Percentiles rank a stretch among this genome's conserved stretches.
phyloP scores from a whole-genome alignment of 2,113 vertebrate species.

The Carassius auratus region DNA sequence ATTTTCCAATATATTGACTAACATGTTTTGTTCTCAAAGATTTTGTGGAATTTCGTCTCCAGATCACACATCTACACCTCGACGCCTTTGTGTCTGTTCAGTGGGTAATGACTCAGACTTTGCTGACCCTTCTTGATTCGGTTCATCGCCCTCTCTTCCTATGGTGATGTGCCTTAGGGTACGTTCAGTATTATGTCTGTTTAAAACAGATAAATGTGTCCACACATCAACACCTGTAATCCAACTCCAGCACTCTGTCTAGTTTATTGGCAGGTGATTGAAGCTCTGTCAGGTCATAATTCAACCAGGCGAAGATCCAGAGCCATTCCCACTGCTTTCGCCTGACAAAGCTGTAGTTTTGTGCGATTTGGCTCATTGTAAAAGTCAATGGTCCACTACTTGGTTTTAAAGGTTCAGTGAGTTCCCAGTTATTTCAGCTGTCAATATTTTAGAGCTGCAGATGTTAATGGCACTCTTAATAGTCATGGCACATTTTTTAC shows the following conservation, averaged over 20 bases:
- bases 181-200: conserved; percentile 44
- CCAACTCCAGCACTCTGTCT: conserved; percentile 28
- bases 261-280: conserved; percentile 29
- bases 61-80: not conserved
- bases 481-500: not conserved
- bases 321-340: conserved; percentile 27
- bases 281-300: conserved; percentile 35
- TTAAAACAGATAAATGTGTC: conserved; percentile 50
- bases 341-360: conserved; percentile 11
- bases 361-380: conserved; percentile 29
- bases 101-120: conserved; percentile 39
- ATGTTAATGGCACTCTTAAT: not conserved
- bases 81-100: conserved; percentile 14
- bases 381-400: conserved; percentile 37
- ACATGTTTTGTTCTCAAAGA: not conserved
- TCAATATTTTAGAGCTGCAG: not conserved
- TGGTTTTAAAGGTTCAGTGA: conserved; percentile 35
- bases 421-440: conserved; percentile 11
- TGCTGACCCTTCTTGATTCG: conserved; percentile 47
- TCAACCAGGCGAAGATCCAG: conserved; percentile 22
- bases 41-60: conserved; percentile 20
- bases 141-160: conserved; percentile 46
- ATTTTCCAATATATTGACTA: not conserved
- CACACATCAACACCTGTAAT: conserved; percentile 40
- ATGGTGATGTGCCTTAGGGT: conserved; percentile 35